These are phyloP conservation scores for Cryptocheilus praepositus DNA, from an alignment of 2,888 invertebrate species.

Conservation along the genomic window DNA sequence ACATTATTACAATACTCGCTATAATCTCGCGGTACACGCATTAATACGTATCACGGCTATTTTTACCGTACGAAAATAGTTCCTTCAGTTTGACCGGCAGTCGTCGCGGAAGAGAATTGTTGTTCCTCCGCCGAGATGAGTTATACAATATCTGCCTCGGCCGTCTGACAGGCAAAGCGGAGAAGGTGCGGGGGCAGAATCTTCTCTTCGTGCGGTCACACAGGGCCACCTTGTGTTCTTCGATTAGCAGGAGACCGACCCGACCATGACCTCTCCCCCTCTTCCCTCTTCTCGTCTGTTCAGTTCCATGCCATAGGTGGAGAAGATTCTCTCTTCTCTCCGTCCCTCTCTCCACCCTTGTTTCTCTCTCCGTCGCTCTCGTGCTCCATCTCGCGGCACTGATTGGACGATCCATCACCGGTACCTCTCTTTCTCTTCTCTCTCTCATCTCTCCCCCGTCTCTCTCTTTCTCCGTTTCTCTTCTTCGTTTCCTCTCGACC, in stretches of 20 bases:
- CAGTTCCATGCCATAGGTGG: constrained; percentile 62
- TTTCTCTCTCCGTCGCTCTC: constrained; percentile 59
- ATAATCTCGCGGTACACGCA: too few species aligned
- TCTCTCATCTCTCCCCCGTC: too few species aligned
- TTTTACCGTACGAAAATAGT: neutral
- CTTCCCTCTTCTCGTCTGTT: constrained; percentile 45
- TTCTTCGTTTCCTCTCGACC: constrained; percentile 44
- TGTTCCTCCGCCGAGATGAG: constrained; percentile 17
- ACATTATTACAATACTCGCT: too few species aligned
- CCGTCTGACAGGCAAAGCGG: constrained; percentile 19
- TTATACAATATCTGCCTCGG: constrained; percentile 37
- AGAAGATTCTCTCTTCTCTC: constrained; percentile 54
- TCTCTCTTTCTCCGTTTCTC: constrained; percentile 33
- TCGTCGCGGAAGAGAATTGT: constrained; percentile 35
- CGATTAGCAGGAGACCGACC: constrained; percentile 74
- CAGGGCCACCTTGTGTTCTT: constrained; percentile 65
- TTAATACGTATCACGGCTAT: too few species aligned
- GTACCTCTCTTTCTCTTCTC: constrained; percentile 54
- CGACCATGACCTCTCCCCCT: constrained; percentile 72
- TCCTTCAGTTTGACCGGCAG: neutral
- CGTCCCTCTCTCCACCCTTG: constrained; percentile 48
- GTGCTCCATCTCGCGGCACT: constrained; percentile 76
- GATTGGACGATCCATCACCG: constrained; percentile 80
- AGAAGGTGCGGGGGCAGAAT: constrained; percentile 34
- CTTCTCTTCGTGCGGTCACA: constrained; percentile 39